phyloP scores from a whole-genome alignment of 2,113 vertebrate species.

The Ageneiosus marmoratus region DNA sequence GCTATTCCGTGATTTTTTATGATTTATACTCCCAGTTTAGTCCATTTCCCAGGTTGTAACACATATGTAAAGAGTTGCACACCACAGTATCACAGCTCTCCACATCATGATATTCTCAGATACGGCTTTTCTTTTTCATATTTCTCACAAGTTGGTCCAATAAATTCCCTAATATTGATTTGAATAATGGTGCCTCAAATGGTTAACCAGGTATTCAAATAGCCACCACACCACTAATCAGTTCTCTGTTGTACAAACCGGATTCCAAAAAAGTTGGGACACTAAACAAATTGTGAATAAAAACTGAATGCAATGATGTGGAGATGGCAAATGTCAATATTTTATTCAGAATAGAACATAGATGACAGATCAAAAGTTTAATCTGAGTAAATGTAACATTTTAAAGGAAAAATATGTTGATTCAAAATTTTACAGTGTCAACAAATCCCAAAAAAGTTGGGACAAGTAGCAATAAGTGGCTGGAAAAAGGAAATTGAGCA shows the following conservation, averaged over 20 bases:
- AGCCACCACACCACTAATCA: background rate
- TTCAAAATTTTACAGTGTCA: no score
- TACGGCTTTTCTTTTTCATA: background rate
- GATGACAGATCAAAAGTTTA: no score
- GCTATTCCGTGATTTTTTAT: background rate
- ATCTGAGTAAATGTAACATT: no score
- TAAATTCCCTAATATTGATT: background rate
- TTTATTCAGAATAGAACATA: no score
- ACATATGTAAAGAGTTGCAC: background rate
- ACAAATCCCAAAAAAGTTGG: no score
- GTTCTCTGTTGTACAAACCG: background rate
- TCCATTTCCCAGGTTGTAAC: background rate
- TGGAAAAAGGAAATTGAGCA: no score
- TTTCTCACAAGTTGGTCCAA: background rate
- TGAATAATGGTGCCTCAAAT: background rate
- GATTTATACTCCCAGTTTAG: background rate
- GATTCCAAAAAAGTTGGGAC: no score
- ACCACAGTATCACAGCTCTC: background rate
- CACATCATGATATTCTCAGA: background rate
- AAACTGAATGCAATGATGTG: no score
- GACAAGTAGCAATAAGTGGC: no score
- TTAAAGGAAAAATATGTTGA: no score
- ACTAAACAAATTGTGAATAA: no score
- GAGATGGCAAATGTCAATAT: no score
- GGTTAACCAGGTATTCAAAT: background rate